phyloP scores from a whole-genome alignment of 2,888 invertebrate species.

The Ditula angustiorana region DNA sequence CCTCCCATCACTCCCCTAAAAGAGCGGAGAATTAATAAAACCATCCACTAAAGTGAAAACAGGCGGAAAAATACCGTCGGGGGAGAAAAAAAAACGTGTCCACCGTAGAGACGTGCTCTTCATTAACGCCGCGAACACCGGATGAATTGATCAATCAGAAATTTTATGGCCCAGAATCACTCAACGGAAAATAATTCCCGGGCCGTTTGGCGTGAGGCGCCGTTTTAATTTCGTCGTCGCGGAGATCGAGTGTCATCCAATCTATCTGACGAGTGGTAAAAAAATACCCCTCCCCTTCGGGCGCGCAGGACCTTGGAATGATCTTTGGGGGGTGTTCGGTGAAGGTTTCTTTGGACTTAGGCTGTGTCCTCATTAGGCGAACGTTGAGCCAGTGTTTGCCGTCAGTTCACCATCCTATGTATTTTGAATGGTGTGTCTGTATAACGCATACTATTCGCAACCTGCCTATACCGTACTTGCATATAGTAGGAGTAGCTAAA shows the following conservation, averaged over 20 bases:
- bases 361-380: not conserved
- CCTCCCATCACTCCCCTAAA: conserved; percentile 15
- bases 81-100: conserved; percentile 70
- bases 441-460: too few species aligned
- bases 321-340: too few species aligned
- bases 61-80: conserved; percentile 78
- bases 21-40: conserved; percentile 73
- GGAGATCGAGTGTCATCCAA: conserved; percentile 85
- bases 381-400: too few species aligned
- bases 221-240: conserved; percentile 84
- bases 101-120: conserved; percentile 75
- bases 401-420: too few species aligned
- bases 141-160: conserved; percentile 85
- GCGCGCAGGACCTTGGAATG: not conserved
- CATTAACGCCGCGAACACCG: conserved; percentile 80
- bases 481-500: too few species aligned
- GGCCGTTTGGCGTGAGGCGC: conserved; percentile 79
- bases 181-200: conserved; percentile 84
- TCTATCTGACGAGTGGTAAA: conserved; percentile 79
- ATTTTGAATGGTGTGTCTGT: too few species aligned
- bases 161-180: conserved; percentile 84
- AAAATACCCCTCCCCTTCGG: conserved; percentile 51
- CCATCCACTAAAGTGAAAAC: conserved; percentile 80
- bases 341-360: not conserved
- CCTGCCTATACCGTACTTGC: too few species aligned